Base-by-base conservation (phyloP, 2,797 vertebrate species). In the Pseudochaenichthys georgianus region DNA sequence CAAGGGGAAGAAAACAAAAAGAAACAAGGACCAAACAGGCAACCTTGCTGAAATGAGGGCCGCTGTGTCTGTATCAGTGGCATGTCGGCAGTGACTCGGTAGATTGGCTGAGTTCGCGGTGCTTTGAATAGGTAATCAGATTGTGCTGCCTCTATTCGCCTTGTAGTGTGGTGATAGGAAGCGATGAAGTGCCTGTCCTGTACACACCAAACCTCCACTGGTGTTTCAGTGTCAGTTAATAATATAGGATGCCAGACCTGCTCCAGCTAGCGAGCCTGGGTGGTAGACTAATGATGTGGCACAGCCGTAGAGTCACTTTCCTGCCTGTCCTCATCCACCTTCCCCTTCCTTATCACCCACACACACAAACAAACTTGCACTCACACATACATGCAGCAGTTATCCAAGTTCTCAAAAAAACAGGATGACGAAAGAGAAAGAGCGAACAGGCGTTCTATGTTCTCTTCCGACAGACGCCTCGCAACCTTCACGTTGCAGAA, bases 71-170 rank as follows among this genome's bases (percentile, higher is more conserved):
- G 64, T 43, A 67, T 70, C 62, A 34, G 42, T 3, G 11, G 51
- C 64, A 61, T 73, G 54, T 73, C 21, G 11, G 28, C 57, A 63
- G 43, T 60, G 57, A 53, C 77, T 76, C 21, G 21, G 45, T 55
- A 79, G 73, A 89, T 86, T 73, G 81, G 79, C 63, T 23, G 64
- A 68, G 63, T 28, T 47, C 50, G 70, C 23, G 50, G 43, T 57
- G 72, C 67, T 83, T 82, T 85, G 80, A 90, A 89, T 85, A 23
- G 74, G 76, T 85, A 81, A 89, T 83, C 79, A 81, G 64, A 12
- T 42, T 17, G 67, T 9, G 46, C 61, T 43, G 62, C 63, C 64
- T 73, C 65, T 47, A 16, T 63, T 85, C 60, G 54, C 61, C 45
- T 77, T 23, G 63, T 51, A 23, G 34, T 0, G 2, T 12, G 13